Evolutionary conservation across 2,888 invertebrate species (phyloP).

Genomic region (Nezara viridula): DNA sequence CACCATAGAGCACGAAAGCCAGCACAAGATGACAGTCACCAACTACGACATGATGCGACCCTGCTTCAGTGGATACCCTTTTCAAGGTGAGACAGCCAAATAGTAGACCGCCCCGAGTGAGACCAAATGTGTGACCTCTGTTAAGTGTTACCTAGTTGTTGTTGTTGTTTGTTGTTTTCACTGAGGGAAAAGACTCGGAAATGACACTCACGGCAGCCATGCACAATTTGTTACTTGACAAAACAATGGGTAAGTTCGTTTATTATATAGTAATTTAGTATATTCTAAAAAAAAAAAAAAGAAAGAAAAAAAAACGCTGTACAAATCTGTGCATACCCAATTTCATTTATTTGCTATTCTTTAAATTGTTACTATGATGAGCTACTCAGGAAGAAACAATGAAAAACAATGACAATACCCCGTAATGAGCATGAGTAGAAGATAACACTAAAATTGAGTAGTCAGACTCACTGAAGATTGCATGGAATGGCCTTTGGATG

Average conservation of each 20-base stretch:
- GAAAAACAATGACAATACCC: constrained; percentile 54
- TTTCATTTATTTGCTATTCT: neutral
- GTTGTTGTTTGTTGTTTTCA: constrained; percentile 59
- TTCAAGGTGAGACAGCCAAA: constrained; percentile 68
- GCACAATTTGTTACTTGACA: constrained; percentile 65
- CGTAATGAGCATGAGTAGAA: constrained; percentile 43
- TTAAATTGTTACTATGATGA: neutral
- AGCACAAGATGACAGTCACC: constrained; percentile 68
- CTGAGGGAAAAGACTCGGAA: constrained; percentile 59
- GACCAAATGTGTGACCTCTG: constrained; percentile 54
- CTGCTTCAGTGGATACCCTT: constrained; percentile 70
- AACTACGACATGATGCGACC: constrained; percentile 70
- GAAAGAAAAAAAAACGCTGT: constrained; percentile 10
- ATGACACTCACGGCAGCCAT: constrained; percentile 64
- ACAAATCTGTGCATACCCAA: constrained; percentile 44
- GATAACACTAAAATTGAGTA: constrained; percentile 25
- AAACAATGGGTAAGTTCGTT: constrained; percentile 64
- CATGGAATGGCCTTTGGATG: neutral
- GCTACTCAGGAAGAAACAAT: constrained; percentile 58
- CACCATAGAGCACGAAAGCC: constrained; percentile 24
- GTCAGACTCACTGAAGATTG: neutral
- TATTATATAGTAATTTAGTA: constrained; percentile 52
- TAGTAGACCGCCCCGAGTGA: constrained; percentile 37
- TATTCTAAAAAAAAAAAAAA: neutral
- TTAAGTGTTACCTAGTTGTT: constrained; percentile 54